Evolutionary conservation across 2,797 vertebrate species (phyloP), one percentile per base, ranked within the genome.

Genomic region (Dermochelys coriacea): DNA sequence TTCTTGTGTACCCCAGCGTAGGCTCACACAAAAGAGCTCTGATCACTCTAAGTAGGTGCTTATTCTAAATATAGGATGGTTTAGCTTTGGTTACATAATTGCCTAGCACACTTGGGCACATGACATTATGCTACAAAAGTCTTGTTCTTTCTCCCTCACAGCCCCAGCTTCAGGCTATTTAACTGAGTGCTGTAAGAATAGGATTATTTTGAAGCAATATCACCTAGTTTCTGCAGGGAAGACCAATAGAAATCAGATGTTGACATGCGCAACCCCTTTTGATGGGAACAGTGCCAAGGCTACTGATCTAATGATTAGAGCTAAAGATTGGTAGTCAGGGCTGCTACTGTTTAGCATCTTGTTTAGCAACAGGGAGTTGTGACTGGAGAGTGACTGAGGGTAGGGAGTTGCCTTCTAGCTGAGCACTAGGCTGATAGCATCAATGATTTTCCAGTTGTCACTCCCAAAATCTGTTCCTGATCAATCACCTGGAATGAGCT

Each of bases 41-140:
- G 96, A 97, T 98, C 95, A 92, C 87, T 96, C 83, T 80, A 29
- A 83, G 95, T 97, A 96, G 92, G 95, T 97, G 95, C 94, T 96
- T 86, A 80, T 95, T 97, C 97, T 98, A 98, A 98, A 98, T 98
- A 98, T 98, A 97, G 97, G 97, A 98, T 95, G 91, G 90, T 96
- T 98, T 97, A 98, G 95, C 80, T 10, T 96, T 97, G 96, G 95
- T 98, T 98, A 95, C 79, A 87, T 98, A 98, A 98, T 97, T 98
- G 97, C 96, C 93, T 91, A 61, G 91, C 95, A 95, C 96, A 97
- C 86, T 96, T 95, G 16, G 21, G 91, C 95, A 96, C 94, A 88
- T 0, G 7, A 85, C 89, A 96, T 97, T 96, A 93, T 88, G 84
- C 37, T 78, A 97, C 93, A 98, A 97, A 98, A 97, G 93, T 84